Evolutionary conservation across 2,888 invertebrate genomes (phyloP).

Genomic region (Drosophila siamana): DNA sequence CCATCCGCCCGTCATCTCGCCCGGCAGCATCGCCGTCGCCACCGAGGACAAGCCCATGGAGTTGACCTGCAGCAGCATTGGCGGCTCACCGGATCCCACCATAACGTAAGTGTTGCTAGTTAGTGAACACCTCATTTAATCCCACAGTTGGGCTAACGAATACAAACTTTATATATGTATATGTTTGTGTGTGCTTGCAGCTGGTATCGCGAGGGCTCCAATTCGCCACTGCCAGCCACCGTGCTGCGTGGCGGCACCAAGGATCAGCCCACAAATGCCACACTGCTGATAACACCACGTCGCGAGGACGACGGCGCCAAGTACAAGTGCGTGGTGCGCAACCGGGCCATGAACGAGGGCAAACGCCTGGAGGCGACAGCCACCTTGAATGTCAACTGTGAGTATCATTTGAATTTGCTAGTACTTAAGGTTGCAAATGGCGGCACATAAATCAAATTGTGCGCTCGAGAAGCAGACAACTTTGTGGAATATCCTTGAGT

Average conservation of each 20-base stretch:
- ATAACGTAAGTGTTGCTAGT: conserved; percentile 89
- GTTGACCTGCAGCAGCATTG: conserved; percentile 92
- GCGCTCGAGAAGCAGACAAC: not conserved
- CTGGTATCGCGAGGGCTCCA: conserved; percentile 93
- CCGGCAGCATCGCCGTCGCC: conserved; percentile 91
- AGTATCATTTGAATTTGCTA: conserved; percentile 85
- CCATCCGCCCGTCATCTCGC: conserved; percentile 91
- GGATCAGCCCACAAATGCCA: conserved; percentile 91
- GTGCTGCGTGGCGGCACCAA: conserved; percentile 90
- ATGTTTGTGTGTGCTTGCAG: conserved; percentile 85
- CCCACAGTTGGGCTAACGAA: not conserved
- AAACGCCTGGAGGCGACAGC: conserved; percentile 92
- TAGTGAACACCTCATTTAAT: too few species aligned
- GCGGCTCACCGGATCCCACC: conserved; percentile 95
- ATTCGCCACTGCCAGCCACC: conserved; percentile 90
- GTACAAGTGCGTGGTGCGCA: conserved; percentile 95
- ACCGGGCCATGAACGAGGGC: conserved; percentile 93
- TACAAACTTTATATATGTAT: too few species aligned
- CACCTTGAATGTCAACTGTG: conserved; percentile 94
- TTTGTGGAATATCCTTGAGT: not conserved
- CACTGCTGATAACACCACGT: conserved; percentile 90
- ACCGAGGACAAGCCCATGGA: conserved; percentile 93
- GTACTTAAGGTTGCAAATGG: not conserved
- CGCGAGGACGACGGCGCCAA: conserved; percentile 94
- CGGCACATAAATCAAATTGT: not conserved